Conservation (phyloP, 2,888 invertebrate genomes). For the Lampropteryx suffumata region DNA sequence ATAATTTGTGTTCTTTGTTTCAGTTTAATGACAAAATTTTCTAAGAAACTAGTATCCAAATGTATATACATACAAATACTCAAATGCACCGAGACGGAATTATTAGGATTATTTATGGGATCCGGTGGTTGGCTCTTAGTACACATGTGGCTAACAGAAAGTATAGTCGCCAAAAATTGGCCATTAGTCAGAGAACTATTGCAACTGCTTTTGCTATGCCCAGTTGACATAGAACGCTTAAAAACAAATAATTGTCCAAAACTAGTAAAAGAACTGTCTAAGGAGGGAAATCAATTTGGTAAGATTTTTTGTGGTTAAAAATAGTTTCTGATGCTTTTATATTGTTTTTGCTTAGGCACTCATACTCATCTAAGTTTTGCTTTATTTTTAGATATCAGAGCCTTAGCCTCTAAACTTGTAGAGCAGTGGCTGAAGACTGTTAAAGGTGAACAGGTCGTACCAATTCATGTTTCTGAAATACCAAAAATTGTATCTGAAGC, state of each 20-base stretch:
- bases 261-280: slow-evolving; percentile 93
- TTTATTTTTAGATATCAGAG: slow-evolving; percentile 85
- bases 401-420: slow-evolving; percentile 90
- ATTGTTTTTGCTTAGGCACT: neutral
- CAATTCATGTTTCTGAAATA: slow-evolving; percentile 63
- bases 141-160: slow-evolving; percentile 95
- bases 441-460: slow-evolving; percentile 86
- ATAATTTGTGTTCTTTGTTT: slow-evolving; percentile 55
- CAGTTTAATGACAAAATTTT: slow-evolving; percentile 97
- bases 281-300: slow-evolving; percentile 92
- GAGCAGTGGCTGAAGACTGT: slow-evolving; percentile 96
- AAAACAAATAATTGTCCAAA: slow-evolving; percentile 97
- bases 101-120: slow-evolving; percentile 94
- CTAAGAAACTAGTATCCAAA: slow-evolving; percentile 96
- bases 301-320: slow-evolving; percentile 59
- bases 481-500: slow-evolving; percentile 61
- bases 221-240: slow-evolving; percentile 94
- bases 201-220: slow-evolving; percentile 91
- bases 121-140: slow-evolving; percentile 96
- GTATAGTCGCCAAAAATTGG: slow-evolving; percentile 92
- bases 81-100: slow-evolving; percentile 91
- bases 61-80: slow-evolving; percentile 97
- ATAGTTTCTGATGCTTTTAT: neutral
- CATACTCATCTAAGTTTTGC: slow-evolving; percentile 2
- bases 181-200: slow-evolving; percentile 93